Conservation (phyloP, 1,140 invertebrate genomes). For the Caenorhabditis elegans region WBcel235 BX284602.5:7649501-7650000, state of each 20-base stretch:
- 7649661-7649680: too few relatives aligned
- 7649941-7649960: slow-evolving; percentile 4
- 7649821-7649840: slow-evolving; percentile 13
- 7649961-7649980: too few relatives aligned
- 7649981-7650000: too few relatives aligned
- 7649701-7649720: neutral
- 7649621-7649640: too few relatives aligned
- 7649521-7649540: too few relatives aligned
- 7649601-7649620: too few relatives aligned
- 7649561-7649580: too few relatives aligned
- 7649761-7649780: neutral
- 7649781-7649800: slow-evolving; percentile 13
- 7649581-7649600: too few relatives aligned
- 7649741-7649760: slow-evolving; percentile 9
- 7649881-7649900: neutral
- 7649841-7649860: slow-evolving; percentile 10
- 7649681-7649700: neutral
- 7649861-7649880: slow-evolving; percentile 23
- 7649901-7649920: neutral
- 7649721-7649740: too few relatives aligned
- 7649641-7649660: too few relatives aligned
- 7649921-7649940: neutral
- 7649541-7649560: too few relatives aligned
- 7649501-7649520: too few relatives aligned
- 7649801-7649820: neutral